Evolutionary conservation across 2,888 invertebrate genomes (phyloP).

Genomic region (Sphaerophoria rueppellii): DNA sequence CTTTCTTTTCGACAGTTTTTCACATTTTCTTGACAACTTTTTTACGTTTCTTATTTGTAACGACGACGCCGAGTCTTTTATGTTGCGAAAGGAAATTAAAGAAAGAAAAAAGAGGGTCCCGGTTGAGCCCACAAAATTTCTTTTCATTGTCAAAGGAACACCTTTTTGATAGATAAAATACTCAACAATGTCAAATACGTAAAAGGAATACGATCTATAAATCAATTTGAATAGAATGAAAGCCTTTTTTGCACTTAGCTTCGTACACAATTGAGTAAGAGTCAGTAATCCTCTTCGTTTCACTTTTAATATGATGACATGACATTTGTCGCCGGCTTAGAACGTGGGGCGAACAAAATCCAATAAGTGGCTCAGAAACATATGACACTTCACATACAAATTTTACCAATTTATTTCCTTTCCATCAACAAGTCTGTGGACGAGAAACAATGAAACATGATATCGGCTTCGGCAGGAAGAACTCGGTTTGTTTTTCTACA

Average conservation of each 20-base stretch:
- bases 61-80: background rate
- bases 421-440: too few relatives aligned
- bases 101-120: background rate
- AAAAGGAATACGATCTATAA: conserved; percentile 8
- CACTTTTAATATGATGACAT: too few relatives aligned
- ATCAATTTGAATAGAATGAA: conserved; percentile 35
- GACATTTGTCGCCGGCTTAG: conserved; percentile 12
- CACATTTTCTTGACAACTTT: conserved; percentile 3
- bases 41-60: conserved; percentile 7
- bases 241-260: conserved; percentile 42
- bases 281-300: conserved; percentile 26
- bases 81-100: conserved; percentile 9
- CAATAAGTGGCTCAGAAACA: conserved; percentile 40
- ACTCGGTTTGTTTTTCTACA: background rate
- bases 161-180: background rate
- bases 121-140: background rate
- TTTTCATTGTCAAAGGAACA: background rate
- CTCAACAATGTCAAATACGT: conserved; percentile 14
- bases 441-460: conserved; percentile 19
- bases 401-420: background rate
- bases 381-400: conserved; percentile 17
- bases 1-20: background rate
- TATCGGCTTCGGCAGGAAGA: background rate
- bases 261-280: conserved; percentile 36
- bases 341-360: conserved; percentile 41